phyloP scores from a whole-genome alignment of 2,888 invertebrate species.

The Chalcis sispes region DNA sequence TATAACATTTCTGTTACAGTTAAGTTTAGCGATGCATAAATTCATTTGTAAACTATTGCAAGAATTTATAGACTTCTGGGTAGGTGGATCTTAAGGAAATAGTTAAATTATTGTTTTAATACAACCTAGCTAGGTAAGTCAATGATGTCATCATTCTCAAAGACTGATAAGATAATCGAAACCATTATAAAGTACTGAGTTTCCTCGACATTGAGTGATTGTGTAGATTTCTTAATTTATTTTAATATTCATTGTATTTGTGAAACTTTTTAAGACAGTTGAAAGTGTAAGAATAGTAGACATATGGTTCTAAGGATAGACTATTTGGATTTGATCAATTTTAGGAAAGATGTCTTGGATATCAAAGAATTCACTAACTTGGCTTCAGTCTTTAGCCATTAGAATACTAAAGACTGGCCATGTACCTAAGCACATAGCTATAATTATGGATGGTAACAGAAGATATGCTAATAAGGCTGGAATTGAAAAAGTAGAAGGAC shows the following conservation, averaged over 20 bases:
- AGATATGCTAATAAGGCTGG: slow-evolving; percentile 91
- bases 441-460: slow-evolving; percentile 99
- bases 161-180: slow-evolving; percentile 17
- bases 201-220: neutral
- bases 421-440: slow-evolving; percentile 93
- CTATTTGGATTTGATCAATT: neutral
- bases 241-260: neutral
- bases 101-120: too few species aligned
- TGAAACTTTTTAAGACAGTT: neutral
- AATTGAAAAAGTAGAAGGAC: slow-evolving; percentile 87
- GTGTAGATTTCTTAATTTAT: neutral
- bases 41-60: too few species aligned
- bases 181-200: neutral
- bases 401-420: slow-evolving; percentile 87
- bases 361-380: slow-evolving; percentile 84
- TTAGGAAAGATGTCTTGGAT: slow-evolving; percentile 84
- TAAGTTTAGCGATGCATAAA: too few species aligned
- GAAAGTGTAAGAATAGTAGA: neutral
- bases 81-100: neutral
- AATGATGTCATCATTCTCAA: too few species aligned
- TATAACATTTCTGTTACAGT: too few species aligned
- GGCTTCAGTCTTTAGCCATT: slow-evolving; percentile 86
- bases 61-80: neutral
- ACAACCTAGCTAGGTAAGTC: too few species aligned
- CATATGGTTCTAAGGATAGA: slow-evolving; percentile 41